These are phyloP conservation scores for Argopecten irradians DNA, from an alignment of 1,140 invertebrate species.

Conservation along the genomic window DNA sequence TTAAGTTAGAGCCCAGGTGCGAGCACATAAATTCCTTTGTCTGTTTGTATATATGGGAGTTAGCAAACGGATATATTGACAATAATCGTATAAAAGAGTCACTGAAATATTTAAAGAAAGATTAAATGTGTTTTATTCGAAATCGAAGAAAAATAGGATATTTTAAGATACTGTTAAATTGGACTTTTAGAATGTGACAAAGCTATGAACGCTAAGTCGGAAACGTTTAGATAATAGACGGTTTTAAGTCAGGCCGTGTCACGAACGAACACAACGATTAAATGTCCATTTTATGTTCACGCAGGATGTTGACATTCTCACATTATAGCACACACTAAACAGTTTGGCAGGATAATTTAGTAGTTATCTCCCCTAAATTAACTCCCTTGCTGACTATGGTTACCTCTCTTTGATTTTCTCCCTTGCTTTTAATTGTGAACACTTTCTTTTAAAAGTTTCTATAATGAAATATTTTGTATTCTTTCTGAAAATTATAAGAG, in stretches of 20 bases:
- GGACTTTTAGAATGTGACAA: slow-evolving; percentile 22
- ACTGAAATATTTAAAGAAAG: slow-evolving; percentile 23
- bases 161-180: slow-evolving; percentile 23
- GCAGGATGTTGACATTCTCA: slow-evolving; percentile 8
- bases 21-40: slow-evolving; percentile 7
- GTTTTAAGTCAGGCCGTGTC: background rate
- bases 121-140: slow-evolving; percentile 23
- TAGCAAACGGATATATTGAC: slow-evolving; percentile 16
- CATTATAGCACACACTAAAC: background rate
- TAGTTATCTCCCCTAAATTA: background rate
- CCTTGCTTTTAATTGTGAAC: too few species aligned
- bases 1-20: slow-evolving; percentile 4
- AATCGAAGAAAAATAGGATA: slow-evolving; percentile 23
- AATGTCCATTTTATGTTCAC: background rate
- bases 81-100: slow-evolving; percentile 23
- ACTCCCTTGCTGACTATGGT: background rate
- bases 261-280: background rate
- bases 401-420: too few species aligned
- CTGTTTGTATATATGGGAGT: slow-evolving; percentile 16
- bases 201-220: background rate
- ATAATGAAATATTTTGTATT: too few species aligned
- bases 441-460: too few species aligned
- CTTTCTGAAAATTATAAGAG: too few species aligned
- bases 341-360: background rate
- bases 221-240: background rate